These are phyloP conservation scores for Sylvia atricapilla DNA, from an alignment of 2,113 vertebrate genomes.

Conservation along the genomic window DNA sequence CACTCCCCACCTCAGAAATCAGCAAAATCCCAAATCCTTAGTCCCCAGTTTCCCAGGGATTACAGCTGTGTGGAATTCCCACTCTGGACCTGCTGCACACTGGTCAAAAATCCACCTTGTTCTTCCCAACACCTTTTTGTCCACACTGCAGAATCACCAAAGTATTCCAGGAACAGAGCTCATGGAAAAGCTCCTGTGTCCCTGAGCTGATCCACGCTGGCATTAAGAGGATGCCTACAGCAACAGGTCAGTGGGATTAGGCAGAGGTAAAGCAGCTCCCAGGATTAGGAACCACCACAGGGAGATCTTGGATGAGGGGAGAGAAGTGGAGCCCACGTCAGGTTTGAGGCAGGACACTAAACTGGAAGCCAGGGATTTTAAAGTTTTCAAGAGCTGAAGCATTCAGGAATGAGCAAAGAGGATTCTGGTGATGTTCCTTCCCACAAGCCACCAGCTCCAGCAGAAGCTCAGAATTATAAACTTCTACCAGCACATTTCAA, in stretches of 20 bases:
- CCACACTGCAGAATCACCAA: not conserved
- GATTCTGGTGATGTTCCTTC: not conserved
- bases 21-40: not conserved
- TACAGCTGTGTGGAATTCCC: not conserved
- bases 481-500: not conserved
- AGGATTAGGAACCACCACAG: not conserved
- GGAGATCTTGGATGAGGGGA: not conserved
- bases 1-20: not conserved
- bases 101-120: not conserved
- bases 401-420: accelerated
- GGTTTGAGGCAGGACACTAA: not conserved
- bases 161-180: not conserved
- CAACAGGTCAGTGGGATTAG: not conserved
- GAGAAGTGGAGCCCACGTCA: not conserved
- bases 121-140: not conserved
- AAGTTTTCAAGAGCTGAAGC: not conserved
- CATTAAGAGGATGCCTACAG: not conserved
- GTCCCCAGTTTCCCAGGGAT: not conserved
- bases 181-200: not conserved
- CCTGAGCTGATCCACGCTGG: not conserved
- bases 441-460: not conserved
- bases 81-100: not conserved
- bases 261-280: not conserved
- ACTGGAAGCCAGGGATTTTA: not conserved
- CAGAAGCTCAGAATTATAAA: not conserved